A percentile compares a stretch with the other conserved stretches of the same genome.
phyloP scores from a whole-genome alignment of 1,140 invertebrate genomes.

The Caenorhabditis inopinata region DNA sequence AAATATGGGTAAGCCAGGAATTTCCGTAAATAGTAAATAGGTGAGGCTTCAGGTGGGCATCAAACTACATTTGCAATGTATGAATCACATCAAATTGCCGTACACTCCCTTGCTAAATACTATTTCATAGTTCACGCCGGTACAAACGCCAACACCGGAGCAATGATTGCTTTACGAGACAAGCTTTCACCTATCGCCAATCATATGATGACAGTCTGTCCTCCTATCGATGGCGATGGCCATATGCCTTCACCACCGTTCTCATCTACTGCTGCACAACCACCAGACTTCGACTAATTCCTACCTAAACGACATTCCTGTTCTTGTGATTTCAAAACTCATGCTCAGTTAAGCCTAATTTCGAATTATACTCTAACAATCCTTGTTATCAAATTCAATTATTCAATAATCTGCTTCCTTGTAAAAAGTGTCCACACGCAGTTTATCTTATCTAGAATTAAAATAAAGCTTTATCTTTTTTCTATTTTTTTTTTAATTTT shows the following conservation, averaged over 20 bases:
- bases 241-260: background rate
- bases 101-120: background rate
- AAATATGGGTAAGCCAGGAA: background rate
- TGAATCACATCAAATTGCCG: background rate
- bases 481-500: no score
- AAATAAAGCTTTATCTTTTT: no score
- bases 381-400: background rate
- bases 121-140: slow-evolving; percentile 14
- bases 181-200: background rate
- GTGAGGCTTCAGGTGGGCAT: background rate
- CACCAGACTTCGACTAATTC: background rate
- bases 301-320: background rate
- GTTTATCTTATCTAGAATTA: background rate
- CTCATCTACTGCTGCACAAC: background rate
- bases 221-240: slow-evolving; percentile 5
- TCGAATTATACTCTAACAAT: background rate
- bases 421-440: background rate
- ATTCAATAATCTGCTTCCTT: background rate
- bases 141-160: background rate
- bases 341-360: background rate
- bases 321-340: background rate
- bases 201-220: slow-evolving; percentile 1
- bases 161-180: background rate
- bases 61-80: slow-evolving; percentile 9
- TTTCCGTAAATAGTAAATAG: background rate